Percentiles rank a stretch among this genome's conserved stretches.
Evolutionary conservation across 2,888 invertebrate genomes (phyloP).

Genomic region (Monoplex corrugatus): DNA sequence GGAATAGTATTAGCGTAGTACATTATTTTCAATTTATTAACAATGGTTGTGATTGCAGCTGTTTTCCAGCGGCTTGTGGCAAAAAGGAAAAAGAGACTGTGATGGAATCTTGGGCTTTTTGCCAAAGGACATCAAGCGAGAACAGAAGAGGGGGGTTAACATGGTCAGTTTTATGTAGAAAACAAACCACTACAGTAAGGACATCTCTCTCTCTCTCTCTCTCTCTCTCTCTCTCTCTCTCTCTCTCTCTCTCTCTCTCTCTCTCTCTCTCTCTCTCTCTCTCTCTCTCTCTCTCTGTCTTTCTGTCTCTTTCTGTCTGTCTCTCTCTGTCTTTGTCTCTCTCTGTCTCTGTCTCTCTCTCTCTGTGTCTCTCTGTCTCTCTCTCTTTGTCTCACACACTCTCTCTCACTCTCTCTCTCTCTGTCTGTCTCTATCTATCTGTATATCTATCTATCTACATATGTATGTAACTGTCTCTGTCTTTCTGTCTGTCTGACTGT

Average conservation of each 20-base stretch:
- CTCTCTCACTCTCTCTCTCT: not conserved
- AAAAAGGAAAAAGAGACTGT: slow-evolving; percentile 78
- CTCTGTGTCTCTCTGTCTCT: not conserved
- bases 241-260: not conserved
- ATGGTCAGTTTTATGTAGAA: slow-evolving; percentile 82
- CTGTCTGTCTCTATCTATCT: not conserved
- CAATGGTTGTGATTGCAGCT: slow-evolving; percentile 78
- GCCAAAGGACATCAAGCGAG: slow-evolving; percentile 86
- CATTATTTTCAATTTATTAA: not conserved
- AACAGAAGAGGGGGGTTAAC: slow-evolving; percentile 85
- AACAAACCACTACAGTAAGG: too few relatives aligned
- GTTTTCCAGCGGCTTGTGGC: slow-evolving; percentile 78
- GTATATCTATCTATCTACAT: too few relatives aligned
- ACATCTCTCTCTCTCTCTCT: too few relatives aligned
- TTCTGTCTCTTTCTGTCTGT: too few relatives aligned
- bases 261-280: not conserved
- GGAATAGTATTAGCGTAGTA: not conserved
- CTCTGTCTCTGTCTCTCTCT: not conserved
- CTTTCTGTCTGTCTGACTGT: not conserved
- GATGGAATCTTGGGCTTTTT: slow-evolving; percentile 90
- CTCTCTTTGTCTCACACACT: not conserved
- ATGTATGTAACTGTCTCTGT: not conserved
- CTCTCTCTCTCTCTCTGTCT: not conserved
- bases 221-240: not conserved
- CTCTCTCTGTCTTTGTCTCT: not conserved